Conservation (phyloP, 2,888 invertebrate genomes). For the Tortrix viridana region DNA sequence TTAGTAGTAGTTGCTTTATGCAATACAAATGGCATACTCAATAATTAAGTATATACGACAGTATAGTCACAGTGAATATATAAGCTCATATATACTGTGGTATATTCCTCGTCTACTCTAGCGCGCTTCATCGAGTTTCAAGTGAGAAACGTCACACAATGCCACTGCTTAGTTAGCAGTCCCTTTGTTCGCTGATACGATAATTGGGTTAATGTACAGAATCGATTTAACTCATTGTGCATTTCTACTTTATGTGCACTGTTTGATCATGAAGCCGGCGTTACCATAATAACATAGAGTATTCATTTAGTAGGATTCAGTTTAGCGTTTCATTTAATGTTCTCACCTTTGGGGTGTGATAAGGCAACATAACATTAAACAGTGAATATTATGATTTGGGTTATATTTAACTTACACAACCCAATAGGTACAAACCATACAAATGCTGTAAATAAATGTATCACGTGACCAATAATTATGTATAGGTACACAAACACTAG, state of each 20-base stretch:
- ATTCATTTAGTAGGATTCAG: no score
- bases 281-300: not conserved
- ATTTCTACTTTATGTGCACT: slow-evolving; percentile 3
- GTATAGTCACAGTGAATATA: no score
- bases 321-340: no score
- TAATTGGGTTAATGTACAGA: slow-evolving; percentile 2
- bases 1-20: not conserved
- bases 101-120: not conserved
- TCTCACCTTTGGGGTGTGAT: no score
- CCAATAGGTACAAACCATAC: no score
- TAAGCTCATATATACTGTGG: no score
- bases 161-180: slow-evolving; percentile 1
- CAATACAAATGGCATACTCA: not conserved
- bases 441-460: no score
- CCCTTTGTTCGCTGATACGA: slow-evolving; percentile 1
- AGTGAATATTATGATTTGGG: no score
- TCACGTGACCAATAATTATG: no score
- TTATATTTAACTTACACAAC: no score
- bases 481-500: no score
- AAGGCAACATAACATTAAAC: no score
- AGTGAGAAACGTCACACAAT: slow-evolving; percentile 23
- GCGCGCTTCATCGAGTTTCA: slow-evolving; percentile 7
- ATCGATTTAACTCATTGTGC: slow-evolving; percentile 2
- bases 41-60: not conserved
- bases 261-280: not conserved